phyloP scores from a whole-genome alignment of 2,888 invertebrate genomes.

The Sphaeridia pumilis region DNA sequence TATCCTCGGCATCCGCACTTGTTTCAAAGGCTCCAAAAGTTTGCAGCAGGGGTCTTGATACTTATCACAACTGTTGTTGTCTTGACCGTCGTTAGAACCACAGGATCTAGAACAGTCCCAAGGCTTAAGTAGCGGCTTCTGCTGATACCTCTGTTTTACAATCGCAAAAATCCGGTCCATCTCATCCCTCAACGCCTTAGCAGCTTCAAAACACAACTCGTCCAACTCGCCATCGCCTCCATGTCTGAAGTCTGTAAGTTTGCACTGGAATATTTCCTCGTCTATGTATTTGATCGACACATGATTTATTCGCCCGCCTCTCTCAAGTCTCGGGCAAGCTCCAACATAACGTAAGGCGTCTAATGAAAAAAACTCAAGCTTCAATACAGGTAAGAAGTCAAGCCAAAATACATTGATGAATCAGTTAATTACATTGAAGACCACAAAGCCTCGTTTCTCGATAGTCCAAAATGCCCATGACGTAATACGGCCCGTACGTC shows the following conservation, averaged over 20 bases:
- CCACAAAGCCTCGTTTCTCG: constrained; percentile 28
- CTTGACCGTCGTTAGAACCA: no score
- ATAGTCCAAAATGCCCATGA: constrained; percentile 30
- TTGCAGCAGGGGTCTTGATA: no score
- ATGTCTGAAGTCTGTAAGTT: constrained; percentile 24
- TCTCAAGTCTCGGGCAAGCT: constrained; percentile 18
- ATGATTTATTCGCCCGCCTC: constrained; percentile 23
- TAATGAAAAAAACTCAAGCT: no score
- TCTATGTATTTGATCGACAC: constrained; percentile 31
- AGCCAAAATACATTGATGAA: no score
- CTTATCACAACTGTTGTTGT: no score
- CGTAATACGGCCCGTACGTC: constrained; percentile 31
- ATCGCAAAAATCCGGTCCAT: constrained; percentile 22
- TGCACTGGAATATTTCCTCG: constrained; percentile 22
- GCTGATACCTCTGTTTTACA: no score
- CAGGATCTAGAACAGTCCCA: no score
- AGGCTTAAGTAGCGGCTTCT: no score
- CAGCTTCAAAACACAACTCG: constrained; percentile 21
- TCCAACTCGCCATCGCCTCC: constrained; percentile 33
- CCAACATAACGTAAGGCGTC: constrained; percentile 17
- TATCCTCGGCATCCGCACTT: no score
- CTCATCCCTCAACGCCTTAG: constrained; percentile 16
- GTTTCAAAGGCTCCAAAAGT: no score
- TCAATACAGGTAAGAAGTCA: no score
- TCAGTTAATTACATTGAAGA: constrained; percentile 20